Conservation (phyloP, 2,113 vertebrate species). For the Phaetusa simplex region DNA sequence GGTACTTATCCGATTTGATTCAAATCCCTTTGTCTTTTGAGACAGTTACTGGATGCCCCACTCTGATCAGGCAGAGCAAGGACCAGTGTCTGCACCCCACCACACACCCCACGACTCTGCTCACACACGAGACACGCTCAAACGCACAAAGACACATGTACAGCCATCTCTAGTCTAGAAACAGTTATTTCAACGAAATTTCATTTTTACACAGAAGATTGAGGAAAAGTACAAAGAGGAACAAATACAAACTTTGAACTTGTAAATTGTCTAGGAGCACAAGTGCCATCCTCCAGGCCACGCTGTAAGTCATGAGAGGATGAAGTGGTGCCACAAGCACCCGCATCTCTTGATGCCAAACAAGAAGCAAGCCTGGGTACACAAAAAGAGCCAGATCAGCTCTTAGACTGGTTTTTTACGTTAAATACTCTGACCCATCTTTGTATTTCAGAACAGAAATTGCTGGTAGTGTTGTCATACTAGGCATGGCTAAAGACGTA, state of each 20-base stretch:
- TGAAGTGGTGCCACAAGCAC: background rate
- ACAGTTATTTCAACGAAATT: background rate
- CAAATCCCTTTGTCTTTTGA: background rate
- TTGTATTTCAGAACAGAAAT: background rate
- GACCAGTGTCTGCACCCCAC: background rate
- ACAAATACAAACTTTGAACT: background rate
- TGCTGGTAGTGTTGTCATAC: background rate
- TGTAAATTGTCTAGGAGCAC: background rate
- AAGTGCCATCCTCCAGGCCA: background rate
- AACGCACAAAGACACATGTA: background rate
- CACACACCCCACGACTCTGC: background rate
- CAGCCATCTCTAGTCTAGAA: background rate
- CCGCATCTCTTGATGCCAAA: background rate
- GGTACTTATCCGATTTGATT: background rate
- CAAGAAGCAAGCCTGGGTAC: background rate
- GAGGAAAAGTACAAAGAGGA: background rate
- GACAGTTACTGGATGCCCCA: background rate
- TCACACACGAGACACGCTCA: background rate
- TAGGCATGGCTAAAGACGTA: background rate
- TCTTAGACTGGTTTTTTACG: background rate
- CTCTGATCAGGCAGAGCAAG: background rate
- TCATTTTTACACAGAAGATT: background rate
- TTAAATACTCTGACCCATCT: background rate
- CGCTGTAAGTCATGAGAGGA: rapidly evolving
- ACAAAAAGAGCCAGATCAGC: background rate